Evolutionary conservation across 2,888 invertebrate species (phyloP).

Genomic region (Parelbella ahira): DNA sequence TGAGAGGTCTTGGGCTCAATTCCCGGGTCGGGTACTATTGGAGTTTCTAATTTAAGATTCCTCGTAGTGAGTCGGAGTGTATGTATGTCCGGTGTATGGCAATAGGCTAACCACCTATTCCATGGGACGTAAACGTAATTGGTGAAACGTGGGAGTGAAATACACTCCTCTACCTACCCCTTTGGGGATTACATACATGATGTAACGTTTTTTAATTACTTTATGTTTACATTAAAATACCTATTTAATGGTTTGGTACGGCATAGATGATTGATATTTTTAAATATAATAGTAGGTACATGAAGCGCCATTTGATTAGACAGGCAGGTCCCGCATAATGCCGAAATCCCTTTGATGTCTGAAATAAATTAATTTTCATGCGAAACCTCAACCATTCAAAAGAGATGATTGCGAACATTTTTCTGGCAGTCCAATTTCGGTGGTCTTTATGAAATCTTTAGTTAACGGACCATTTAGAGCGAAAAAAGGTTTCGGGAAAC

Average conservation of each 20-base stretch:
- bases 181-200: too few relatives aligned
- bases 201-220: not conserved
- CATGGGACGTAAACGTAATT: too few relatives aligned
- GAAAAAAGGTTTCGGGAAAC: slow-evolving; percentile 13
- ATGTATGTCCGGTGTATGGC: too few relatives aligned
- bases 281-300: not conserved
- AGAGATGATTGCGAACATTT: slow-evolving; percentile 34
- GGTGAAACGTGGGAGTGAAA: too few relatives aligned
- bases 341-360: slow-evolving; percentile 39
- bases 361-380: slow-evolving; percentile 44
- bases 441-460: slow-evolving; percentile 18
- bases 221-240: not conserved
- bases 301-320: slow-evolving; percentile 11
- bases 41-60: too few relatives aligned
- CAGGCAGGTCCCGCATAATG: slow-evolving; percentile 23
- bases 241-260: too few relatives aligned
- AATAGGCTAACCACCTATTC: too few relatives aligned
- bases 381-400: slow-evolving; percentile 37
- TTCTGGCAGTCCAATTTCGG: slow-evolving; percentile 33
- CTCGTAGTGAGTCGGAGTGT: too few relatives aligned
- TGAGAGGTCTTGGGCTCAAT: too few relatives aligned
- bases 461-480: slow-evolving; percentile 14
- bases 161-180: too few relatives aligned
- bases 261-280: slow-evolving; percentile 9
- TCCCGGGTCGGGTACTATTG: too few relatives aligned